These are phyloP conservation scores for Ivindomyrus marchei DNA, from an alignment of 2,113 vertebrate species.

Conservation along the genomic window DNA sequence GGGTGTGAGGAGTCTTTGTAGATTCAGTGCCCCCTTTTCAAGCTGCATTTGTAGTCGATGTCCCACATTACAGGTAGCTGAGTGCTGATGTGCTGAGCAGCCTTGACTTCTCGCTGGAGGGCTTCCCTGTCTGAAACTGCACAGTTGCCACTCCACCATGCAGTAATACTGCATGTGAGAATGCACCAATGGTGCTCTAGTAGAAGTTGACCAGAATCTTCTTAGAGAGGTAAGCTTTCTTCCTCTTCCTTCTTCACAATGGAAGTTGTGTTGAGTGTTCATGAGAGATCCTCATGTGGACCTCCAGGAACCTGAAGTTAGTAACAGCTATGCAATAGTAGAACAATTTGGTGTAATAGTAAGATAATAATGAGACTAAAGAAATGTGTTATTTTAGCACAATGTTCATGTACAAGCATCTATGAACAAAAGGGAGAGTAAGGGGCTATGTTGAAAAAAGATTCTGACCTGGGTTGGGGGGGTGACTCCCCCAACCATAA, in stretches of 20 bases:
- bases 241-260: not conserved
- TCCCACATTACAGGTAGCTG: not conserved
- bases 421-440: too few relatives aligned
- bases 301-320: not conserved
- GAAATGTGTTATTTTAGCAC: not conserved
- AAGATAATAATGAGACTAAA: not conserved
- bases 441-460: not conserved
- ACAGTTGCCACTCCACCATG: not conserved
- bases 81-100: not conserved
- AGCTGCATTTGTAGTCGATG: not conserved
- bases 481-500: too few relatives aligned
- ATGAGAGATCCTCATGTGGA: not conserved
- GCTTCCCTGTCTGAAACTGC: not conserved
- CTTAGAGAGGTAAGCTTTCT: not conserved
- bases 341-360: too few relatives aligned
- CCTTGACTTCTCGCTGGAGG: not conserved
- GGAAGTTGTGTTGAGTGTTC: not conserved
- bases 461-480: not conserved
- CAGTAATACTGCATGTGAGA: not conserved
- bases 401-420: not conserved
- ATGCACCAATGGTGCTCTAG: not conserved
- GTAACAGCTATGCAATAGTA: not conserved
- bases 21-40: not conserved
- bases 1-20: not conserved
- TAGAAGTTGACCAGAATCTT: not conserved